Evolutionary conservation across 2,797 vertebrate genomes (phyloP).

Genomic region (Holocentrus rufus): DNA sequence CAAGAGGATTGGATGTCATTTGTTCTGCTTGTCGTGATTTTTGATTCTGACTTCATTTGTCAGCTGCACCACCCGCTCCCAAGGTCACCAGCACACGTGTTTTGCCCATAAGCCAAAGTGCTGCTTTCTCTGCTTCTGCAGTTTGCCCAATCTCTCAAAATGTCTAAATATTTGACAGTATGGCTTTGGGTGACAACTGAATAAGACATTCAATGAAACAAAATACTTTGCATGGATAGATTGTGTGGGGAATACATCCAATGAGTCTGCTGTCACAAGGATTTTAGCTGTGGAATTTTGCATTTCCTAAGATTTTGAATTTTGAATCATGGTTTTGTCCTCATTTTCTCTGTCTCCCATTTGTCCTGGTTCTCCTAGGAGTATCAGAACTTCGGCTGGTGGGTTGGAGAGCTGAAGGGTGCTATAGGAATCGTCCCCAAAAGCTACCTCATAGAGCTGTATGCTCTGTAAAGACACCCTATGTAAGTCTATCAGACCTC

Average conservation of each 20-base stretch:
- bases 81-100: neutral
- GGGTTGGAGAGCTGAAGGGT: slow-evolving; percentile 97
- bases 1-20: no score
- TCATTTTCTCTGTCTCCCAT: slow-evolving; percentile 18
- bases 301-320: neutral
- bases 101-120: neutral
- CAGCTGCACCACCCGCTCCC: neutral
- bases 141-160: neutral
- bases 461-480: slow-evolving; percentile 83
- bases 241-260: no score
- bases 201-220: no score
- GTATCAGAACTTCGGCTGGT: slow-evolving; percentile 96
- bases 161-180: no score
- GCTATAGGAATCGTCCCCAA: slow-evolving; percentile 96
- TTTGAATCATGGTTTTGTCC: neutral
- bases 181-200: no score
- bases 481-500: slow-evolving; percentile 62
- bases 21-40: neutral
- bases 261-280: no score
- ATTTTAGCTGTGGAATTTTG: no score
- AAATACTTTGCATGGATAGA: no score
- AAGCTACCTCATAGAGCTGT: slow-evolving; percentile 94
- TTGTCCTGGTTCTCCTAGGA: slow-evolving; percentile 85
- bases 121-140: neutral
- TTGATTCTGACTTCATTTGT: neutral